These are phyloP conservation scores for Charadrius vociferus DNA, from an alignment of 2,113 vertebrate genomes.

Conservation along the genomic window DNA sequence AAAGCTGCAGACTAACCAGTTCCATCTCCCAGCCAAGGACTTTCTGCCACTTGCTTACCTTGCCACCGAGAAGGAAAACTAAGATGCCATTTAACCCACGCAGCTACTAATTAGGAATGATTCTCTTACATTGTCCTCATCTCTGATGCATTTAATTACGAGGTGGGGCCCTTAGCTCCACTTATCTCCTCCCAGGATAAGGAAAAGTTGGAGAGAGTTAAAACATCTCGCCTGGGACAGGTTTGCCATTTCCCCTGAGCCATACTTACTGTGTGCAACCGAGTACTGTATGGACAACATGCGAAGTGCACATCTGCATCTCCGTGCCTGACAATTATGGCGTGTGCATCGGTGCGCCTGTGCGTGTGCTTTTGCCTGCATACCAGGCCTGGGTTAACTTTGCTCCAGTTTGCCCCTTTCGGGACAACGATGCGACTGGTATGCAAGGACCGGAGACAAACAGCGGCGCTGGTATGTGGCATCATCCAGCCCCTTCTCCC, in stretches of 20 bases:
- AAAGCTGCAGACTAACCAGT: not conserved
- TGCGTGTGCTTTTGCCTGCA: not conserved
- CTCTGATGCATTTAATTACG: not conserved
- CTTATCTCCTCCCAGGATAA: not conserved
- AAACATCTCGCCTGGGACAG: not conserved
- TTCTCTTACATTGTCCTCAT: not conserved
- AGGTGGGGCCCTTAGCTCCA: not conserved
- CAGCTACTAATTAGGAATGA: not conserved
- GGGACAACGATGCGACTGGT: rapidly evolving
- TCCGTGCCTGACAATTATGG: not conserved
- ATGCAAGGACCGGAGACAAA: not conserved
- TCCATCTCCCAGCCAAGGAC: not conserved
- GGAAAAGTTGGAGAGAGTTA: not conserved
- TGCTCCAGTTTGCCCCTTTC: not conserved
- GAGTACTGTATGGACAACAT: not conserved
- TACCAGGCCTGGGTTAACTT: not conserved
- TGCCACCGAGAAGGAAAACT: not conserved
- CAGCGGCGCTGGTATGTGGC: not conserved
- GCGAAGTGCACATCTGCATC: not conserved
- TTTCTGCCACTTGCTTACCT: not conserved
- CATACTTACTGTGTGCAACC: not conserved
- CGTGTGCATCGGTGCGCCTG: not conserved
- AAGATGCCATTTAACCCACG: not conserved
- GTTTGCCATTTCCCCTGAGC: not conserved
- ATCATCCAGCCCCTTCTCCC: not conserved